Evolutionary conservation across 2,888 invertebrate species (phyloP), one percentile per base, ranked within the genome.

Genomic region (Digitonthophagus gazella): DNA sequence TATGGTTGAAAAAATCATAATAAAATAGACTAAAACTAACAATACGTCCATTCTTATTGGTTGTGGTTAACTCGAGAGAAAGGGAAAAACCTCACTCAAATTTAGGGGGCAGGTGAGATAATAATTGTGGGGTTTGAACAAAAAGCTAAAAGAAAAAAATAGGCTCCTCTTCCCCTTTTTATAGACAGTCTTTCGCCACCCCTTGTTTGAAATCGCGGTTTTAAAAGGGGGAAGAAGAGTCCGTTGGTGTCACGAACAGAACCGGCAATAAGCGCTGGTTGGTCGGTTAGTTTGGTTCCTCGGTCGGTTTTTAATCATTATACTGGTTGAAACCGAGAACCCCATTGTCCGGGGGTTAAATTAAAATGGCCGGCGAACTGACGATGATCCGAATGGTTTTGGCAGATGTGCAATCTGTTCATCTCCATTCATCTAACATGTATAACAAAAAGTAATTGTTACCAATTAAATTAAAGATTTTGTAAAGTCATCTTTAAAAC

Each of bases 41-140:
- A n/a, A n/a, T 3, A 44, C 11, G 6, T 44, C 11, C 3, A 44
- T 2, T 44, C 11, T 44, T 44, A 44, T 44, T 44, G 28, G 28
- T 44, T 44, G 28, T 5, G 28, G 28, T 44, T 44, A 8, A 8
- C 28, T n/a, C n/a, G n/a, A n/a, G n/a, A n/a, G n/a, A n/a, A n/a
- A n/a, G n/a, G n/a, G n/a, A n/a, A 70, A 70, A 70, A 63, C 58
- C 28, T 56, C 55, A 64, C 67, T 14, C 63, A 44, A 44, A 44
- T 8, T 8, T 3, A 2, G 28, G 73, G 71, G 75, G 75, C 75
- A 76, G 75, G 75, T 76, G 75, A 76, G 74, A 75, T 75, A 76
- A 75, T 74, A 74, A 61, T 61, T 61, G 61, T 20, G 61, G 61
- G 61, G 61, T 15, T 58, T 15, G 15, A 18, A 18, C n/a, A n/a